phyloP scores from a whole-genome alignment of 2,888 invertebrate genomes.

The Mythimna impura region DNA sequence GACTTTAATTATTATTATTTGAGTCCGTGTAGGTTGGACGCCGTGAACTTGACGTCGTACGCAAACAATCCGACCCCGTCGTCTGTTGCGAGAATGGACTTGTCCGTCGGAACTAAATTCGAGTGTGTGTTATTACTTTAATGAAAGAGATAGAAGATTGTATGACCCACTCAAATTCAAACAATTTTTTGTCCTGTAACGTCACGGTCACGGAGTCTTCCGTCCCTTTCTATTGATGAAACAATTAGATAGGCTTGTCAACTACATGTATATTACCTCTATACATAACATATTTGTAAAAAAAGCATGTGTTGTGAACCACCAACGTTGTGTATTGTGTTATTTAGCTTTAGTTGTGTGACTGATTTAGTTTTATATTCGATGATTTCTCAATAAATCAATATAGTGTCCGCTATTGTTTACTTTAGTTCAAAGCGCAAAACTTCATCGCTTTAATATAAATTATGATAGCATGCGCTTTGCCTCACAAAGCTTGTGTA shows the following conservation, averaged over 20 bases:
- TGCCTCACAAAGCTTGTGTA: constrained; percentile 76
- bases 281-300: constrained; percentile 57
- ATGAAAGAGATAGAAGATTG: constrained; percentile 14
- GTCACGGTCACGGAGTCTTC: background rate
- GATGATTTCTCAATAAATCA: constrained; percentile 78
- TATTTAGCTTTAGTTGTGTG: constrained; percentile 80
- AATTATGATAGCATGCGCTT: constrained; percentile 78
- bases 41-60: no score
- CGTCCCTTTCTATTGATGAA: background rate
- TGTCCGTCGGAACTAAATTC: no score
- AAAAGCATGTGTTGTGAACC: constrained; percentile 68
- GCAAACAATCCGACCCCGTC: no score
- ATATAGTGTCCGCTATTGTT: constrained; percentile 71
- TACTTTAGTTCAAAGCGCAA: constrained; percentile 58
- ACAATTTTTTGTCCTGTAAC: background rate
- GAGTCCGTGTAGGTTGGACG: no score
- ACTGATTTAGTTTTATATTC: constrained; percentile 86
- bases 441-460: constrained; percentile 58
- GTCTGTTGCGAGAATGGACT: no score
- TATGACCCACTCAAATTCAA: background rate
- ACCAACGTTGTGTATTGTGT: constrained; percentile 69
- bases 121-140: no score
- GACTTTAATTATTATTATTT: no score
- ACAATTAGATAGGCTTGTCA: constrained; percentile 13
- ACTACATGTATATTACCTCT: constrained; percentile 31